Percentiles rank a stretch among this genome's conserved stretches.
These are phyloP conservation scores for Artemisiospiza belli DNA, from an alignment of 2,113 vertebrate species.

Conservation along the genomic window DNA sequence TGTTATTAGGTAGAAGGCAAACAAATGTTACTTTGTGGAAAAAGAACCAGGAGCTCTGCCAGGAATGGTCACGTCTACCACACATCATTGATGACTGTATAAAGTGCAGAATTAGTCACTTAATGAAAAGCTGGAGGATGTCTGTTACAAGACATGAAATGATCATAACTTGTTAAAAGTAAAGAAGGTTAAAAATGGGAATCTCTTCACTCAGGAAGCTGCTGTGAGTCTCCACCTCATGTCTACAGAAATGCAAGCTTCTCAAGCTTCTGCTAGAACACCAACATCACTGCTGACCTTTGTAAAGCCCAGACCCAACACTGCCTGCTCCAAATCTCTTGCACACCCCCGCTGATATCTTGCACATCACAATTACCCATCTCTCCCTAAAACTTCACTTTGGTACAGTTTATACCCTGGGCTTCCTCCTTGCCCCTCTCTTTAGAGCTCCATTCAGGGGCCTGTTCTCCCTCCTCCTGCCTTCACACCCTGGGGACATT, in stretches of 20 bases:
- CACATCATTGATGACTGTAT: neutral
- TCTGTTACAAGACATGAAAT: neutral
- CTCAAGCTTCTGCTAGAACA: neutral
- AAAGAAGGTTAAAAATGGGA: neutral
- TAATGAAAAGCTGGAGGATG: slow-evolving; percentile 9
- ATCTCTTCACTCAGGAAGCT: neutral
- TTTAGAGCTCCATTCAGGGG: neutral
- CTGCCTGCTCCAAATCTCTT: neutral
- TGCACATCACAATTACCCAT: neutral
- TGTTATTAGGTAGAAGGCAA: slow-evolving; percentile 3
- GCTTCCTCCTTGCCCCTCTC: neutral
- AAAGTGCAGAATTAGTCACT: slow-evolving; percentile 24
- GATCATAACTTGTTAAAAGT: neutral
- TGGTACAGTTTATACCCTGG: neutral
- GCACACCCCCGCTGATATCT: neutral
- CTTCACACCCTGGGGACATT: neutral
- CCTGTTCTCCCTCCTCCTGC: neutral
- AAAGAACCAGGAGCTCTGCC: slow-evolving; percentile 9
- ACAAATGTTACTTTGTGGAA: slow-evolving; percentile 3
- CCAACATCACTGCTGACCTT: neutral
- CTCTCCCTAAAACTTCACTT: neutral
- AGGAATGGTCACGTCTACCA: slow-evolving; percentile 14
- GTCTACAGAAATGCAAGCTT: neutral
- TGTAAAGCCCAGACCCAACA: neutral
- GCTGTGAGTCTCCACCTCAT: neutral